Conservation (phyloP, 2,797 vertebrate species). For the Heteromormyrus szaboi region DNA sequence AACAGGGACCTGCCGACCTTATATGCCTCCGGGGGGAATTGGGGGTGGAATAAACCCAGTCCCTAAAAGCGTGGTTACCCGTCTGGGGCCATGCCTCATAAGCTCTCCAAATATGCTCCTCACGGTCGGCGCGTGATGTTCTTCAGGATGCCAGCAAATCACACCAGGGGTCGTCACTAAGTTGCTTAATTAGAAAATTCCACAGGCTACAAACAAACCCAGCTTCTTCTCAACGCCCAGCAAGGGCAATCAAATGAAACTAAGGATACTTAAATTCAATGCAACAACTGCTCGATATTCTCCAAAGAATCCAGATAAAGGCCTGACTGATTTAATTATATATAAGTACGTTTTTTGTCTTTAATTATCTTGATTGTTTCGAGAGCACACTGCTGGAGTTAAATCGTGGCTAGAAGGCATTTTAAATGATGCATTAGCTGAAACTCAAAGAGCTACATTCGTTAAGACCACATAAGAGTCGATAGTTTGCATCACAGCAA, state of each 20-base stretch:
- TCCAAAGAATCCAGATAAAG: not conserved
- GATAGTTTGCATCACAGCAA: not conserved
- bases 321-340: not conserved
- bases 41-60: not conserved
- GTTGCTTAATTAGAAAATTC: constrained; percentile 7
- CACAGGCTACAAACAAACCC: not conserved
- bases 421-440: not conserved
- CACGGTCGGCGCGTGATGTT: not conserved
- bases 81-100: not conserved
- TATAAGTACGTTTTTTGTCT: constrained; percentile 6
- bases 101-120: not conserved
- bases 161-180: not conserved
- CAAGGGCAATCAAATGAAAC: not conserved
- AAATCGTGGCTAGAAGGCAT: not conserved
- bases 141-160: not conserved
- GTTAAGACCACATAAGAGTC: not conserved
- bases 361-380: not conserved
- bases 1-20: not conserved
- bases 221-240: not conserved
- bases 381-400: not conserved
- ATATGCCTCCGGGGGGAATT: not conserved
- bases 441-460: not conserved
- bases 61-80: not conserved
- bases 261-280: not conserved
- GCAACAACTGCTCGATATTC: not conserved